Evolutionary conservation across 2,797 vertebrate species (phyloP).

Genomic region (Phataginus tricuspis): DNA sequence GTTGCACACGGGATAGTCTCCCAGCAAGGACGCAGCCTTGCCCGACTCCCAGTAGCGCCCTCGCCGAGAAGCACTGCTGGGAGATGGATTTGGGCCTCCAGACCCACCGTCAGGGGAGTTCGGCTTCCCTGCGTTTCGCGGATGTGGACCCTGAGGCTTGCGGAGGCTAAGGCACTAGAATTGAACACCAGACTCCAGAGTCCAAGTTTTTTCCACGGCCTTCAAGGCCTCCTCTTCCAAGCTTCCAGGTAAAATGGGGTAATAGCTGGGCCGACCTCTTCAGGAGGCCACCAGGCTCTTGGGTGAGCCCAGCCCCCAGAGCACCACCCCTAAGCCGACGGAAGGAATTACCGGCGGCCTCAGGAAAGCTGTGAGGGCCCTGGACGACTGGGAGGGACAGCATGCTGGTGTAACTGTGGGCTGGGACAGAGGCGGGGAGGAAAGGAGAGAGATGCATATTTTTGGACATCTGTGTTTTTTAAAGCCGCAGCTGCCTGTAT

Average conservation of each 20-base stretch:
- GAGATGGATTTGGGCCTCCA: not conserved
- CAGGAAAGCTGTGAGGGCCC: not conserved
- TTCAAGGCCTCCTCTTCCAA: not conserved
- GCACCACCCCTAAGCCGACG: not conserved
- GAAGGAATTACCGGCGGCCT: not conserved
- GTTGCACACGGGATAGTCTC: not conserved
- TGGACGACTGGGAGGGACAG: not conserved
- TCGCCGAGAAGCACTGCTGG: not conserved
- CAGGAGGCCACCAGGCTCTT: not conserved
- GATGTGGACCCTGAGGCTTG: not conserved
- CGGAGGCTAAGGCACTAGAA: not conserved
- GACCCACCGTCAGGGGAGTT: rapidly evolving
- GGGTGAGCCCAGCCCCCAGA: not conserved
- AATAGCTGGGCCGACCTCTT: not conserved
- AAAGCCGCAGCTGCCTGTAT: not conserved
- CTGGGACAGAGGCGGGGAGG: not conserved
- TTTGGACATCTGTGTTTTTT: not conserved
- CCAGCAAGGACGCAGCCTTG: not conserved
- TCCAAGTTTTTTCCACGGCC: not conserved
- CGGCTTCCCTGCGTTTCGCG: not conserved
- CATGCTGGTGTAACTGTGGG: not conserved
- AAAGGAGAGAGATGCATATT: not conserved
- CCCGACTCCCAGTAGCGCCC: not conserved
- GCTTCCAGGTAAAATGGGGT: not conserved
- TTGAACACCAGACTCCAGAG: not conserved